These are phyloP conservation scores for Phrynocephalus guinanensis DNA, from an alignment of 2,797 vertebrate species.

Conservation along the genomic window DNA sequence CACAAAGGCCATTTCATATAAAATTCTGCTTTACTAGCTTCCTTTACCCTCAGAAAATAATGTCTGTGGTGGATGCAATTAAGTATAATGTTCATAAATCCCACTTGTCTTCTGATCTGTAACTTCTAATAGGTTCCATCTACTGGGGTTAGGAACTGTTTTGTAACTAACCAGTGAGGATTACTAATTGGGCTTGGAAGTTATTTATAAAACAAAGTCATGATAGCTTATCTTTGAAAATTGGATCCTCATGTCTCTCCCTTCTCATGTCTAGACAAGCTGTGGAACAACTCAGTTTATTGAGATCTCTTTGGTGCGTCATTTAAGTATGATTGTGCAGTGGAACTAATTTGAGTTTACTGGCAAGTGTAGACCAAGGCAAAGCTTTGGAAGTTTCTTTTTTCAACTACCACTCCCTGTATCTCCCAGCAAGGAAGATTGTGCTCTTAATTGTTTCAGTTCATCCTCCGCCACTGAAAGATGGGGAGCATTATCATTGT, in stretches of 20 bases:
- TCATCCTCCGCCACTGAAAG: not conserved
- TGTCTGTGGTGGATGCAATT: slow-evolving; percentile 25
- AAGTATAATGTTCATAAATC: slow-evolving; percentile 40
- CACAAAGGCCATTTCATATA: not conserved
- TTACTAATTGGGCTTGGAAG: slow-evolving; percentile 79
- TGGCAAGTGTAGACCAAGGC: not conserved
- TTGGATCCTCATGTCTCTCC: slow-evolving; percentile 46
- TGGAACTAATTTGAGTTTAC: slow-evolving; percentile 57
- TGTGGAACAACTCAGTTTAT: slow-evolving; percentile 74
- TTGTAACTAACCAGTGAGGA: slow-evolving; percentile 60
- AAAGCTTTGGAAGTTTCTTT: not conserved
- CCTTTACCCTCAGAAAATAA: not conserved
- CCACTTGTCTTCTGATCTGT: slow-evolving; percentile 31
- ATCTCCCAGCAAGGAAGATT: not conserved
- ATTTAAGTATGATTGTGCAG: slow-evolving; percentile 63
- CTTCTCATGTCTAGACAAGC: slow-evolving; percentile 77
- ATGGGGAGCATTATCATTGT: not conserved
- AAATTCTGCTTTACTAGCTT: not conserved
- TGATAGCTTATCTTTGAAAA: slow-evolving; percentile 78
- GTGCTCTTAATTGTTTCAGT: not conserved
- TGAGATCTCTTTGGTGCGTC: slow-evolving; percentile 74
- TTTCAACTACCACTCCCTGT: not conserved
- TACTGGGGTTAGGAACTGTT: slow-evolving; percentile 54
- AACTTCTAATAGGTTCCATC: slow-evolving; percentile 38
- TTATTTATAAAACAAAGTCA: slow-evolving; percentile 73